These are phyloP conservation scores for Oplegnathus fasciatus DNA, from an alignment of 2,113 vertebrate genomes.

Conservation along the genomic window DNA sequence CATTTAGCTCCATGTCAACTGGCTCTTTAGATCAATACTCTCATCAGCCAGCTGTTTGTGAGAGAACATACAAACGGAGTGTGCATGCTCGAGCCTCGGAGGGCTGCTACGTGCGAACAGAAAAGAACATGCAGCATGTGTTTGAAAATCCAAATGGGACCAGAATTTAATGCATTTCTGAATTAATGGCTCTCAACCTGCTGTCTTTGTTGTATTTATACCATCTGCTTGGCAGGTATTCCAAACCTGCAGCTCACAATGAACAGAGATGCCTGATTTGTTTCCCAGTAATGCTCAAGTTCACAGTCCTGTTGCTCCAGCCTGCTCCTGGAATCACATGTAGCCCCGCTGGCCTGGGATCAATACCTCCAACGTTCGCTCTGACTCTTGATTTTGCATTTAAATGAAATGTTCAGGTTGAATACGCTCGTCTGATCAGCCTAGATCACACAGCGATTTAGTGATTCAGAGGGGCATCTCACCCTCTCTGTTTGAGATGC, in stretches of 20 bases:
- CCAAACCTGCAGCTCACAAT: neutral
- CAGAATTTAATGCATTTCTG: conserved; percentile 11
- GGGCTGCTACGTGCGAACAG: conserved; percentile 4
- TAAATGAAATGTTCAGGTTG: conserved; percentile 55
- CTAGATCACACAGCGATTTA: conserved; percentile 21
- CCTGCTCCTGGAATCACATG: conserved; percentile 22
- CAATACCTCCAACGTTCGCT: conserved; percentile 45
- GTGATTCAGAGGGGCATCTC: conserved; percentile 12
- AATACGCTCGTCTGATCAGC: conserved; percentile 31
- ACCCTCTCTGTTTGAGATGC: neutral
- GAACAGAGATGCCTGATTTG: conserved; percentile 13
- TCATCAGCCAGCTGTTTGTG: conserved; percentile 55
- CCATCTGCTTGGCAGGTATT: conserved; percentile 39
- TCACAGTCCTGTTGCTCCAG: conserved; percentile 17
- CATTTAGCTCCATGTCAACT: conserved; percentile 53
- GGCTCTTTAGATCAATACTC: conserved; percentile 54
- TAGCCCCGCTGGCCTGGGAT: conserved; percentile 20
- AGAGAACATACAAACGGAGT: conserved; percentile 9
- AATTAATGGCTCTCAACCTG: conserved; percentile 34
- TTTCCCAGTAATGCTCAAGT: conserved; percentile 19
- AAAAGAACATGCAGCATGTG: conserved; percentile 10
- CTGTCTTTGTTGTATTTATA: conserved; percentile 10
- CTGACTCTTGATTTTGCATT: conserved; percentile 54
- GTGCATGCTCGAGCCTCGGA: conserved; percentile 7
- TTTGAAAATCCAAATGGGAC: conserved; percentile 17